These are phyloP conservation scores for Scrobipalpa costella DNA, from an alignment of 2,888 invertebrate species.

Conservation along the genomic window DNA sequence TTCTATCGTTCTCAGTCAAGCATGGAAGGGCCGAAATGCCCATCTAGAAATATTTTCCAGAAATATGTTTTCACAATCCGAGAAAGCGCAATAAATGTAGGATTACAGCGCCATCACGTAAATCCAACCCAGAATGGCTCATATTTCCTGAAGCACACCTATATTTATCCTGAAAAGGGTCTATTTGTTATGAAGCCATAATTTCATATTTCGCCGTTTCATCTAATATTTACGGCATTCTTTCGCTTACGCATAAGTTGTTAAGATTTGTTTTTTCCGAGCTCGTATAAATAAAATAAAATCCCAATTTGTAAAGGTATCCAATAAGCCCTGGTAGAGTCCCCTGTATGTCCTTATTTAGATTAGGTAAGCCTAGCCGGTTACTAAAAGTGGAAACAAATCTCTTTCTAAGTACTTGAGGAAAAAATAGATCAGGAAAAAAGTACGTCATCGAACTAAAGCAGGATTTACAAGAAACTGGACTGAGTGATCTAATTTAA, in stretches of 20 bases:
- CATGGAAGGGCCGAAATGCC: too few relatives aligned
- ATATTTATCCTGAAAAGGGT: constrained; percentile 9
- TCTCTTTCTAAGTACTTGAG: too few relatives aligned
- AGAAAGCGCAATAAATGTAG: not conserved
- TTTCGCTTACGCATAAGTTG: not conserved
- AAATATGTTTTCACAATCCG: not conserved
- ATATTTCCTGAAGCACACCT: constrained; percentile 9
- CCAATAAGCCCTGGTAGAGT: not conserved
- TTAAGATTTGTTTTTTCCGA: not conserved
- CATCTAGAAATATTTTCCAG: too few relatives aligned
- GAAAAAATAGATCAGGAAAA: too few relatives aligned
- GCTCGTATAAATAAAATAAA: not conserved
- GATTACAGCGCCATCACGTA: not conserved
- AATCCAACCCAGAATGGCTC: constrained; percentile 2
- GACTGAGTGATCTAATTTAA: too few relatives aligned
- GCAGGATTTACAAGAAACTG: too few relatives aligned
- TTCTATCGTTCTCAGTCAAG: too few relatives aligned
- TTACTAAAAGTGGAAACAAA: not conserved
- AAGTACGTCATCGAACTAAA: too few relatives aligned
- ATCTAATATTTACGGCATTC: not conserved
- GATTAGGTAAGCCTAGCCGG: not conserved
- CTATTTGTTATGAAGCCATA: constrained; percentile 12
- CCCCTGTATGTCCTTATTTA: not conserved
- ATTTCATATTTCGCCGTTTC: constrained; percentile 16
- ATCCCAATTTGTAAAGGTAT: not conserved